Evolutionary conservation across 2,113 vertebrate genomes (phyloP).

Genomic region (Aspidoscelis tigris): DNA sequence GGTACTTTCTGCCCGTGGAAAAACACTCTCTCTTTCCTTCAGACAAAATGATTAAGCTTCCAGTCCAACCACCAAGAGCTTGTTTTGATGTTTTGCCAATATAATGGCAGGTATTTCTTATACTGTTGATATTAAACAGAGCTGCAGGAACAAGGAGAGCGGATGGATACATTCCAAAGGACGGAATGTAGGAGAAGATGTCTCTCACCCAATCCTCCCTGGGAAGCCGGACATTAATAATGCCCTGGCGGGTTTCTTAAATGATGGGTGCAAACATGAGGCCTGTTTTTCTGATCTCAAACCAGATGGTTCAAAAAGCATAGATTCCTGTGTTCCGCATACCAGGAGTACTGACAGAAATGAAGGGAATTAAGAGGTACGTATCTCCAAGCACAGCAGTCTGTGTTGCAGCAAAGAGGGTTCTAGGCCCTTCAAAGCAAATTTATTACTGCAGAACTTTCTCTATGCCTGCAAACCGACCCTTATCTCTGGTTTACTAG

Average conservation of each 20-base stretch:
- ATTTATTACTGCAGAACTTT: slow-evolving; percentile 1
- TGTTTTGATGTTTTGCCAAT: neutral
- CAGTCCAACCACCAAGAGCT: neutral
- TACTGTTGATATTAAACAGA: slow-evolving; percentile 28
- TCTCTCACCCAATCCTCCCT: neutral
- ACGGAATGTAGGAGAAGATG: neutral
- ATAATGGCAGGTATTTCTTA: neutral
- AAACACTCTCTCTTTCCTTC: neutral
- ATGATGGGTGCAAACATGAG: neutral
- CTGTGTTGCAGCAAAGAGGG: neutral
- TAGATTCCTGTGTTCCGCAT: neutral
- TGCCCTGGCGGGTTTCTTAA: neutral
- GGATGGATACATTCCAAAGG: neutral
- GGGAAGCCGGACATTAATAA: neutral
- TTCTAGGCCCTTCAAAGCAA: neutral
- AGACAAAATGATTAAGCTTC: neutral
- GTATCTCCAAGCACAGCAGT: too few relatives aligned
- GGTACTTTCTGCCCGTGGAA: too few relatives aligned
- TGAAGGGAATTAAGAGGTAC: neutral
- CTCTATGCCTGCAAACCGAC: neutral
- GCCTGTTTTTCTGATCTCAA: slow-evolving; percentile 1
- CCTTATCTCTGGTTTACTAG: neutral
- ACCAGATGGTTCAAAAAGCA: neutral
- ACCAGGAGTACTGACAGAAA: neutral
- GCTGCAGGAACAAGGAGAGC: neutral